Conservation (phyloP, 1,140 invertebrate species). For the Polyergus mexicanus region DNA sequence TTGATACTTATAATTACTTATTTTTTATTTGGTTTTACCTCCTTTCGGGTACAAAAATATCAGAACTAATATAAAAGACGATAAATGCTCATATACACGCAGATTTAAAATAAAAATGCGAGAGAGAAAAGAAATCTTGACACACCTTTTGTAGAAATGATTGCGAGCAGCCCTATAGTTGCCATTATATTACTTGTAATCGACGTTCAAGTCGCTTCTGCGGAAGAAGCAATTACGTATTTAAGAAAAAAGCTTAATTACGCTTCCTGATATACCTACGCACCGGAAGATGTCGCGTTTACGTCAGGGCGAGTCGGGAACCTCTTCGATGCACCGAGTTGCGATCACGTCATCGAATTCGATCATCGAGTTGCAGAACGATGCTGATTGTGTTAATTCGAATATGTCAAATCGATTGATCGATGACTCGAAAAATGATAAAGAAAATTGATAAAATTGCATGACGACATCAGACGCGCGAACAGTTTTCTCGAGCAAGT, state of each 20-base stretch:
- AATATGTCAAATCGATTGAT: neutral
- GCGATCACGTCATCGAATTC: conserved; percentile 14
- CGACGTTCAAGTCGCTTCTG: conserved; percentile 39
- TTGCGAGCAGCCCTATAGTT: conserved; percentile 57
- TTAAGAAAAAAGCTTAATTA: conserved; percentile 70
- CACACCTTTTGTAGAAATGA: conserved; percentile 52
- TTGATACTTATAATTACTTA: no score
- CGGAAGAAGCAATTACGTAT: conserved; percentile 74
- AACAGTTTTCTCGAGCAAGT: neutral
- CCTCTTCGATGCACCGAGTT: neutral
- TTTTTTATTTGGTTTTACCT: neutral
- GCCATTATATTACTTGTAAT: conserved; percentile 56
- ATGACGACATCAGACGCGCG: neutral
- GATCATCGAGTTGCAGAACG: conserved; percentile 8
- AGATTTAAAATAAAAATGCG: neutral
- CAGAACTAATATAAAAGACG: neutral
- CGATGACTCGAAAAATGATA: neutral
- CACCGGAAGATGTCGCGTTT: conserved; percentile 43
- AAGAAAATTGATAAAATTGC: conserved; percentile 6
- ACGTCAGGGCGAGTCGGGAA: neutral
- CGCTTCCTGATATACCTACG: conserved; percentile 68
- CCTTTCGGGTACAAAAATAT: neutral
- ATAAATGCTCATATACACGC: neutral
- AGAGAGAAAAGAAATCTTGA: conserved; percentile 19
- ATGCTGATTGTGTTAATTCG: conserved; percentile 9